Conservation (phyloP, 2,113 vertebrate species). For the Hemicordylus capensis region DNA sequence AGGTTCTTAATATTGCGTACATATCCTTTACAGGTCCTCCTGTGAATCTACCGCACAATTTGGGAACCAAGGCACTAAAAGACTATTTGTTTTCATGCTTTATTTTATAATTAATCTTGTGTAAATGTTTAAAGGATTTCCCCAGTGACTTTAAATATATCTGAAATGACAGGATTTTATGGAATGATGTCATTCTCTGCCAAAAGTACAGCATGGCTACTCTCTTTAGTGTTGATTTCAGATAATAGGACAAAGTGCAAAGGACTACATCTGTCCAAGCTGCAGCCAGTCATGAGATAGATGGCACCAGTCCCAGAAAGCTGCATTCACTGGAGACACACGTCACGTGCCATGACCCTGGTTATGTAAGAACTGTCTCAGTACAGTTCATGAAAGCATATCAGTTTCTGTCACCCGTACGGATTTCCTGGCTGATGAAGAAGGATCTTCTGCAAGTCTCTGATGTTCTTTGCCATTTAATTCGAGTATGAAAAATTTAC, state of each 20-base stretch:
- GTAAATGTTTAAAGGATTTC: background rate
- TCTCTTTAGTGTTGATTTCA: slow-evolving; percentile 39
- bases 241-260: slow-evolving; percentile 46
- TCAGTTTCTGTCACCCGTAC: background rate
- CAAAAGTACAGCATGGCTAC: slow-evolving; percentile 25
- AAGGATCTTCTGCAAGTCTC: background rate
- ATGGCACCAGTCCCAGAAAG: slow-evolving; percentile 45
- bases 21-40: background rate
- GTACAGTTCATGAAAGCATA: slow-evolving; percentile 15
- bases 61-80: background rate
- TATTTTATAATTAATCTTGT: background rate
- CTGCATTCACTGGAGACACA: slow-evolving; percentile 40
- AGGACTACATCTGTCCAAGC: slow-evolving; percentile 47
- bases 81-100: background rate
- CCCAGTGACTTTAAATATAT: background rate
- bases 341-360: slow-evolving; percentile 14
- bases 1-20: background rate
- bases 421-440: background rate
- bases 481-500: background rate
- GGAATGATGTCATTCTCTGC: slow-evolving; percentile 10
- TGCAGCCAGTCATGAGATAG: slow-evolving; percentile 51
- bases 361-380: slow-evolving; percentile 31
- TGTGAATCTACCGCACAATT: too few relatives aligned
- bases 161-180: background rate
- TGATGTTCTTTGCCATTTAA: background rate